Conservation (phyloP, 2,113 vertebrate genomes). For the Albula glossodonta region DNA sequence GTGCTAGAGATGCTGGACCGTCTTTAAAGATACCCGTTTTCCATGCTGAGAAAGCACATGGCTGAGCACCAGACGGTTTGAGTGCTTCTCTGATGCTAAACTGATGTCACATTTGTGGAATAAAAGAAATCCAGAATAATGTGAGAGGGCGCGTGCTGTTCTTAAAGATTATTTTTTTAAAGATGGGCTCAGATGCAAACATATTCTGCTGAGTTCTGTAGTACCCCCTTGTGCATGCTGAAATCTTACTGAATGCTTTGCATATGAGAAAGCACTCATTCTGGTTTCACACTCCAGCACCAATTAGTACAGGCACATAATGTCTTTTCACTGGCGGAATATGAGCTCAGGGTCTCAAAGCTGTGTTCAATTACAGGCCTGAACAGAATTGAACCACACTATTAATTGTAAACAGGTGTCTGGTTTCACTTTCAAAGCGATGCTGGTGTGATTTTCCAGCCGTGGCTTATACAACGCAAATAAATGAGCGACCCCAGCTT, state of each 20-base stretch:
- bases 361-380: conserved; percentile 61
- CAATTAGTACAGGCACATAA: conserved; percentile 13
- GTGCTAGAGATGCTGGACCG: neutral
- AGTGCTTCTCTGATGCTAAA: neutral
- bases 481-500: conserved; percentile 29
- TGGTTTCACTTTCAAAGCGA: conserved; percentile 48
- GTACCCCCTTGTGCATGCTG: neutral
- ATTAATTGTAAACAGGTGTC: conserved; percentile 57
- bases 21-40: neutral
- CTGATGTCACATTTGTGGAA: neutral
- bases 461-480: conserved; percentile 42
- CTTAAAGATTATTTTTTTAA: too few species aligned
- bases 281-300: neutral
- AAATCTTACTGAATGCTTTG: neutral
- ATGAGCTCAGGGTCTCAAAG: conserved; percentile 1
- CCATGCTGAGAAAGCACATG: neutral
- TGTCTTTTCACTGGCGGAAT: conserved; percentile 8
- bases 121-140: conserved; percentile 1
- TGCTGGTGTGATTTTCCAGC: conserved; percentile 35
- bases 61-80: neutral
- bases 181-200: neutral
- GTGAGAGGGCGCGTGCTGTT: neutral
- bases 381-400: conserved; percentile 44
- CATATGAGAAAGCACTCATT: neutral
- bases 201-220: neutral